Conservation (phyloP, 2,113 vertebrate genomes). For the Pycnonotus jocosus region DNA sequence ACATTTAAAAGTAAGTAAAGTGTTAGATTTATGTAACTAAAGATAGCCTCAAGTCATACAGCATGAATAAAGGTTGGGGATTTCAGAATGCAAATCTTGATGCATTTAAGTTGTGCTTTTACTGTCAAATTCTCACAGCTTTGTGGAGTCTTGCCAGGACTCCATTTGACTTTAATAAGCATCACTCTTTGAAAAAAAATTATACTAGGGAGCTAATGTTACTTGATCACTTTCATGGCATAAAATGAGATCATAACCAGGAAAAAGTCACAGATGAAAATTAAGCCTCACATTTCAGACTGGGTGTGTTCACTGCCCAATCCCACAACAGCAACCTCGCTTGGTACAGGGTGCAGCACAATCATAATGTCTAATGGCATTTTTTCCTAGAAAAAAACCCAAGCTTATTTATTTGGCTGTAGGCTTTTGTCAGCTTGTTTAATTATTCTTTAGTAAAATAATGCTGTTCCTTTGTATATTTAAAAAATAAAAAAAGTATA, state of each 20-base stretch:
- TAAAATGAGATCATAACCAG: conserved; percentile 69
- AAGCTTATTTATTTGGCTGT: background rate
- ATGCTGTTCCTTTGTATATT: background rate
- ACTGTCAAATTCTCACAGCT: conserved; percentile 28
- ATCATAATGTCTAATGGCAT: background rate
- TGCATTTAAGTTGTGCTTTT: background rate
- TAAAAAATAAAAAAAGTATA: background rate
- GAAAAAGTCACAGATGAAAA: conserved; percentile 68
- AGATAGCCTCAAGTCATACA: background rate
- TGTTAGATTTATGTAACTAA: background rate
- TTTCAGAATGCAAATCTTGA: conserved; percentile 24
- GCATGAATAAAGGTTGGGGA: background rate
- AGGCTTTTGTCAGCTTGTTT: background rate
- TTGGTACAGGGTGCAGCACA: conserved; percentile 13
- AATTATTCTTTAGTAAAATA: background rate
- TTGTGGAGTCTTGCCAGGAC: background rate
- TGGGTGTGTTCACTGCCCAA: conserved; percentile 53
- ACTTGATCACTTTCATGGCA: conserved; percentile 35
- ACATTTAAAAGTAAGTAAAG: conserved; percentile 85
- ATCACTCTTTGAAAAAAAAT: conserved; percentile 18
- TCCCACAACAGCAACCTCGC: conserved; percentile 5
- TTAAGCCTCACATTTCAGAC: conserved; percentile 50
- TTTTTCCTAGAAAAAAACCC: background rate
- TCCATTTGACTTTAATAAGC: conserved; percentile 44
- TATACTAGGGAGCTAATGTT: background rate